A percentile compares a stretch with the other conserved stretches of the same genome.
phyloP scores from a whole-genome alignment of 2,113 vertebrate species.

The Psammodynastes pulverulentus region DNA sequence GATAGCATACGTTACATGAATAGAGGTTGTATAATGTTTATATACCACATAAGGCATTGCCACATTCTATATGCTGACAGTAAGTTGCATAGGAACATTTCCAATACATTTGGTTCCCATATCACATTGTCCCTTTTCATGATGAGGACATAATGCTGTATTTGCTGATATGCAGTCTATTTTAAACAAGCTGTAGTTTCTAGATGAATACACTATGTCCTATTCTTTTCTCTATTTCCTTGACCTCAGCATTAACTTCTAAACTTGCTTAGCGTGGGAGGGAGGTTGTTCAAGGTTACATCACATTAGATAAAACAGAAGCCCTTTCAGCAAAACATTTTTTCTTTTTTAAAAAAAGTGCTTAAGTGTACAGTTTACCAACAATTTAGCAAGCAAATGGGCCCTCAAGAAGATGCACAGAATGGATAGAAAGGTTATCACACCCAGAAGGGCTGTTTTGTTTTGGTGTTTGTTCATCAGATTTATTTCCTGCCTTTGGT shows the following conservation, averaged over 20 bases:
- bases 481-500: neutral
- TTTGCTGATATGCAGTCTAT: neutral
- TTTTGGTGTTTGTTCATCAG: constrained; percentile 32
- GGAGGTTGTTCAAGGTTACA: neutral
- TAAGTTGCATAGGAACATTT: neutral
- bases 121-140: neutral
- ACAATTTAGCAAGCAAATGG: constrained; percentile 29
- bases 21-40: neutral
- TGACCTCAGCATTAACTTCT: neutral
- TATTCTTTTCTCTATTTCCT: neutral
- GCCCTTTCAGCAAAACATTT: constrained; percentile 18
- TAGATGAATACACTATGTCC: neutral
- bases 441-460: constrained; percentile 17
- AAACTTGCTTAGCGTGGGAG: neutral
- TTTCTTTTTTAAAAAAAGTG: neutral
- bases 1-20: neutral
- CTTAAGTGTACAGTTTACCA: constrained; percentile 12
- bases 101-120: neutral
- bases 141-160: neutral
- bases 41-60: neutral
- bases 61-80: neutral
- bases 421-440: constrained; percentile 32
- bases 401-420: constrained; percentile 7
- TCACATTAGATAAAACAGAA: constrained; percentile 7
- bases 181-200: neutral